A percentile compares a stretch with the other conserved stretches of the same genome.
Conservation (phyloP, 2,888 invertebrate species). For the Rhagonycha lutea region DNA sequence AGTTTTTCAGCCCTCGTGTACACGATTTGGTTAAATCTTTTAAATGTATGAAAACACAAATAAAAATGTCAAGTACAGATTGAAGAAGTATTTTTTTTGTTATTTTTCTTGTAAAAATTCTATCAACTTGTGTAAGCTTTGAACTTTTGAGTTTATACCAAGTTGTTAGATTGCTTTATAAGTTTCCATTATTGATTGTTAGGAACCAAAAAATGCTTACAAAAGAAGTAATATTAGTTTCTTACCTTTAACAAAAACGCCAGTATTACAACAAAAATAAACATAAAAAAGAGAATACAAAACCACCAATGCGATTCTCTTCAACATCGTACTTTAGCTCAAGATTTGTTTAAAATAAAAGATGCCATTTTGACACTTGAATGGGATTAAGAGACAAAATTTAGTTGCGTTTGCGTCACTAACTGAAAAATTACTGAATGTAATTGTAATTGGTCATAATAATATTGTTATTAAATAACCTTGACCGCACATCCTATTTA, state of each 20-base stretch:
- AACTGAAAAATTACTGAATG: conserved; percentile 27
- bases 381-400: conserved; percentile 19
- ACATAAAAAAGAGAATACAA: conserved; percentile 20
- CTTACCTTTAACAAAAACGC: conserved; percentile 26
- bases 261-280: conserved; percentile 22
- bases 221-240: conserved; percentile 19
- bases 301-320: conserved; percentile 17
- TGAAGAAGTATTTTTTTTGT: background rate
- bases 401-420: conserved; percentile 22
- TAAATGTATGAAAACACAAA: conserved; percentile 5
- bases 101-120: conserved; percentile 10
- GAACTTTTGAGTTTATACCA: conserved; percentile 11
- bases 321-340: conserved; percentile 21
- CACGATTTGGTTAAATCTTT: background rate
- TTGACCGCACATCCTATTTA: conserved; percentile 24
- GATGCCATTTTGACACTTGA: conserved; percentile 21
- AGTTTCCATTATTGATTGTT: conserved; percentile 18
- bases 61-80: conserved; percentile 4
- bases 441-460: conserved; percentile 29
- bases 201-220: conserved; percentile 11
- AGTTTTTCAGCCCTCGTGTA: background rate
- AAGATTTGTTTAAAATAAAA: conserved; percentile 21
- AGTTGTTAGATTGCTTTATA: conserved; percentile 15
- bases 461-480: conserved; percentile 27
- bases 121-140: conserved; percentile 12